A percentile compares a stretch with the other conserved stretches of the same genome.
phyloP scores from a whole-genome alignment of 1,140 invertebrate genomes.

The Caenorhabditis brenneri region DNA sequence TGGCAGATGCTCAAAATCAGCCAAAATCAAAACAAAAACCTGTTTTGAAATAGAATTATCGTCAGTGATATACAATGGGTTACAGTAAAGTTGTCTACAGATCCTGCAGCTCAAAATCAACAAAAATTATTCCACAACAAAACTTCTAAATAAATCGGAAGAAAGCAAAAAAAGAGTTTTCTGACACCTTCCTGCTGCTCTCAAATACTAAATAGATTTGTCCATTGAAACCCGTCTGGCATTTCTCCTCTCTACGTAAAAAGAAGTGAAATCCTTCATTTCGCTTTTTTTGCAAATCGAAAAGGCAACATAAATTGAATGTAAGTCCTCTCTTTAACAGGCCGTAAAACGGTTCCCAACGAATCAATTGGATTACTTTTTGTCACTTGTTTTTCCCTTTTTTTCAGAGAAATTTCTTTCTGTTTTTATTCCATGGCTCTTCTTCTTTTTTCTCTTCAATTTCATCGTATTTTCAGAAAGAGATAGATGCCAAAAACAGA shows the following conservation, averaged over 20 bases:
- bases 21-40: too few relatives aligned
- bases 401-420: not conserved
- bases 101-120: too few relatives aligned
- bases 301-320: slow-evolving; percentile 23
- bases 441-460: not conserved
- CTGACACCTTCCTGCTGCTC: too few relatives aligned
- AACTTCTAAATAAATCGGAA: too few relatives aligned
- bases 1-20: too few relatives aligned
- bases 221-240: not conserved
- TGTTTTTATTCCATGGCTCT: not conserved
- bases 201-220: too few relatives aligned
- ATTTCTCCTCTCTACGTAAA: not conserved
- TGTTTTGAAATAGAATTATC: too few relatives aligned
- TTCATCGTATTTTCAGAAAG: not conserved
- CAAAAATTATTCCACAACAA: too few relatives aligned
- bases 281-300: not conserved
- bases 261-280: not conserved
- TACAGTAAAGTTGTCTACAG: too few relatives aligned
- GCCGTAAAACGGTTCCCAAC: not conserved
- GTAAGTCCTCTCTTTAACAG: not conserved
- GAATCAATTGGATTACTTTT: slow-evolving; percentile 30
- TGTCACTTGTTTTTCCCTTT: slow-evolving; percentile 31
- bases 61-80: too few relatives aligned
- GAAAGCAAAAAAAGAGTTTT: too few relatives aligned
- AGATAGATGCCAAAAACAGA: not conserved